Conservation (phyloP, 2,888 invertebrate species). For the Conomelus anceps region DNA sequence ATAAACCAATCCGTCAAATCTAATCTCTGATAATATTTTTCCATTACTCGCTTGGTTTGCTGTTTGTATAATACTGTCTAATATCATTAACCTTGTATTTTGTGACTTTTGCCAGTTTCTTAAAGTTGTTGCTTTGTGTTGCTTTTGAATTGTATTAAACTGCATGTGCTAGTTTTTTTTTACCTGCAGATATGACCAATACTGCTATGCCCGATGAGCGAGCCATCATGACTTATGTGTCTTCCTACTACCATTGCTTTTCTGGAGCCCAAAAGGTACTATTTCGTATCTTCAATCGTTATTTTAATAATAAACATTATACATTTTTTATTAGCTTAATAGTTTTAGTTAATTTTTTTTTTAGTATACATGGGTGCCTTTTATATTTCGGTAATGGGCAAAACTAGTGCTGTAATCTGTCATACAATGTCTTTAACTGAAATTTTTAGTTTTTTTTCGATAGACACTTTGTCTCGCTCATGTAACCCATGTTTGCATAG, state of each 20-base stretch:
- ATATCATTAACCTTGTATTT: no score
- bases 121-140: background rate
- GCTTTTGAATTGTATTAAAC: conserved; percentile 14
- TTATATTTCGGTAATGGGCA: no score
- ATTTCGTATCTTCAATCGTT: no score
- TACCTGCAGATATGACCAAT: conserved; percentile 82
- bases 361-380: no score
- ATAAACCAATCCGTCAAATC: background rate
- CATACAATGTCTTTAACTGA: no score
- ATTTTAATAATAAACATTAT: no score
- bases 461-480: no score
- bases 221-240: conserved; percentile 99
- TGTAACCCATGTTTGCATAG: no score
- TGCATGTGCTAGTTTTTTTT: conserved; percentile 29
- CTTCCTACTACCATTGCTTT: conserved; percentile 99
- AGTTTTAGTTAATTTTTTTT: no score
- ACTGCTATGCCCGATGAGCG: conserved; percentile 99
- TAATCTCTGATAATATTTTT: background rate
- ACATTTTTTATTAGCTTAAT: no score
- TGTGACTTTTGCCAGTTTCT: background rate
- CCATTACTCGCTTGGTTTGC: background rate
- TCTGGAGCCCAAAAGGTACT: conserved; percentile 98
- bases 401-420: no score
- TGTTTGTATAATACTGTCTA: background rate
- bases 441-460: no score